Base-by-base conservation (phyloP, 2,888 invertebrate genomes). In the Cyclophora albipunctata region DNA sequence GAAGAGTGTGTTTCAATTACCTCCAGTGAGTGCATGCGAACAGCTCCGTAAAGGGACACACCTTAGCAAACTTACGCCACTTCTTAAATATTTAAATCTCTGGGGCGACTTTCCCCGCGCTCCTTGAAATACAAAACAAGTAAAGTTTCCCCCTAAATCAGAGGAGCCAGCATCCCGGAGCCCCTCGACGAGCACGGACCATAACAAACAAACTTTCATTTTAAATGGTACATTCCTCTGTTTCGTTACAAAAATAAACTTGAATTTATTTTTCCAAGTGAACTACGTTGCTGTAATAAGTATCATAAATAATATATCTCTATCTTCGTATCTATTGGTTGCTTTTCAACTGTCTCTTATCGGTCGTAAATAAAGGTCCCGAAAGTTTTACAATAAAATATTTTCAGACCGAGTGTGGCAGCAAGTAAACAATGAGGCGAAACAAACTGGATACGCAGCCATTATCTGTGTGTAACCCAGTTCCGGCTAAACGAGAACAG, bases 51-150 rank as follows among this genome's bases (percentile, higher is more conserved):
- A 82, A 81, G 76, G 76, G 77, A 77, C 73, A 69, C 69, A 75
- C 71, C 76, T 81, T 70, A 75, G 72, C 61, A 57, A 79, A 81
- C 73, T 81, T 81, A 71, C 73, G 74, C 72, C 73, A 67, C 77
- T 79, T 77, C 71, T 82, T 75, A 83, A 84, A 84, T 83, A 85
- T 86, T 84, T 78, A 83, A 80, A 80, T 81, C 82, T 79, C 81
- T 58, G 66, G 82, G 81, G 83, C 69, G 80, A 79, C 78, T 78
- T 79, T 79, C 79, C 78, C 70, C 64, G 70, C 75, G 70, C 66
- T 44, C 77, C 71, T 74, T 80, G 76, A 79, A 84, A 85, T 86
- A 78, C 81, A 79, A 86, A 86, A 85, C 82, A 84, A 80, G 81
- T 67, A 78, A 85, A 85, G 73, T 85, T 86, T 78, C 69, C 58